These are phyloP conservation scores for Ictidomys tridecemlineatus DNA, from an alignment of 2,113 vertebrate genomes.

Conservation along the genomic window DNA sequence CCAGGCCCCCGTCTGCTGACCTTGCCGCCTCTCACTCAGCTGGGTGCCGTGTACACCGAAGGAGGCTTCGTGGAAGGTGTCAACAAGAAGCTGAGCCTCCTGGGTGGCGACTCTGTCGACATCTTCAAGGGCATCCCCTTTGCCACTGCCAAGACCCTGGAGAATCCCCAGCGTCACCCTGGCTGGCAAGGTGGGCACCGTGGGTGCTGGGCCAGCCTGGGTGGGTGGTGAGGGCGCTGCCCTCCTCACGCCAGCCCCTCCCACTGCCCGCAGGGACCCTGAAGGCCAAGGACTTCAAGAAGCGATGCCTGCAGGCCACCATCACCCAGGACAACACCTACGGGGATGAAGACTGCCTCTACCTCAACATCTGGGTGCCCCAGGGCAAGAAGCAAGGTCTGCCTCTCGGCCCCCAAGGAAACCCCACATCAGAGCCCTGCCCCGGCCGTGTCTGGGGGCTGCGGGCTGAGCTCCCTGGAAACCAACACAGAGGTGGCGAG, in stretches of 20 bases:
- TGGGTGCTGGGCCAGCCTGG: not conserved
- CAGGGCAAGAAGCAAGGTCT: constrained; percentile 86
- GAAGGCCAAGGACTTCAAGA: constrained; percentile 87
- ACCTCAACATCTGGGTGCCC: constrained; percentile 97
- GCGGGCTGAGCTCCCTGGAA: not conserved
- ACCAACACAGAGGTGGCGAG: accelerated
- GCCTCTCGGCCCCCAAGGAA: not conserved
- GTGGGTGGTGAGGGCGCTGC: accelerated
- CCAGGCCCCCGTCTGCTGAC: not conserved
- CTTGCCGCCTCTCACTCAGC: constrained; percentile 79
- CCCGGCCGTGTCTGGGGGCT: not conserved
- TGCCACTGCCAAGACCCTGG: constrained; percentile 89
- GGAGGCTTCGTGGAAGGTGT: constrained; percentile 94
- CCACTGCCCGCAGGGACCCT: constrained; percentile 87
- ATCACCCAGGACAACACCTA: constrained; percentile 86
- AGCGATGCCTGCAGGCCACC: constrained; percentile 91
- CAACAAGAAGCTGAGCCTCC: constrained; percentile 88
- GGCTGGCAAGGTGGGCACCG: constrained; percentile 93
- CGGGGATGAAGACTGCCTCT: constrained; percentile 94
- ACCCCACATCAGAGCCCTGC: accelerated
- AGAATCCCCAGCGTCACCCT: constrained; percentile 92
- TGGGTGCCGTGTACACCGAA: constrained; percentile 93
- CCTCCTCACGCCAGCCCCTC: not conserved
- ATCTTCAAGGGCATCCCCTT: constrained; percentile 96
- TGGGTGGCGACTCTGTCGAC: constrained; percentile 87